Percentiles rank a stretch among this genome's conserved stretches.
Evolutionary conservation across 2,888 invertebrate species (phyloP).

Genomic region (Cephus rjabovi): DNA sequence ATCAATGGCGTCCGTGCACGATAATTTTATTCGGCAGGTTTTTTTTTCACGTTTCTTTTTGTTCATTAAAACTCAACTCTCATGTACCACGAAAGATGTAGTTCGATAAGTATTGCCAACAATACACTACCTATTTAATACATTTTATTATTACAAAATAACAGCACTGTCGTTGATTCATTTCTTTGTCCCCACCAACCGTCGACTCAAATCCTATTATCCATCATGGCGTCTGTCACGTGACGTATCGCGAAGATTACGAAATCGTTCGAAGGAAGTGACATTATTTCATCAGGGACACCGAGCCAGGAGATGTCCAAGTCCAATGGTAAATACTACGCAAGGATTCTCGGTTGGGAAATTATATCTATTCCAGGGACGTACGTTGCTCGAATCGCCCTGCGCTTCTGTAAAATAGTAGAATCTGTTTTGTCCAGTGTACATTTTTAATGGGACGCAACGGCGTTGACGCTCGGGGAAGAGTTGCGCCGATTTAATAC

Average conservation of each 20-base stretch:
- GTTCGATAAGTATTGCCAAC: constrained; percentile 62
- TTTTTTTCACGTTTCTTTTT: constrained; percentile 14
- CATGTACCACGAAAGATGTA: constrained; percentile 58
- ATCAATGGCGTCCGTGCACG: background rate
- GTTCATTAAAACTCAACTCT: constrained; percentile 44
- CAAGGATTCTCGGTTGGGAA: background rate
- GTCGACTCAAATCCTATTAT: background rate
- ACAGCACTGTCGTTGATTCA: constrained; percentile 26
- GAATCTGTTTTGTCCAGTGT: background rate
- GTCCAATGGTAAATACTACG: background rate
- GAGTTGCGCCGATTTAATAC: background rate
- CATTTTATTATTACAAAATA: constrained; percentile 64
- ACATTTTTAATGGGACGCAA: background rate
- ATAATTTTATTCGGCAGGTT: background rate
- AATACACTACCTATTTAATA: constrained; percentile 64
- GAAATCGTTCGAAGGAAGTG: background rate
- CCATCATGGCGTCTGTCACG: background rate
- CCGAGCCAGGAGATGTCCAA: background rate
- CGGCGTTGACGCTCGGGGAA: background rate
- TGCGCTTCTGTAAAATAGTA: background rate
- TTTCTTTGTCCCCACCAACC: background rate
- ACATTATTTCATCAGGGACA: background rate
- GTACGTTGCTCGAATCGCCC: background rate
- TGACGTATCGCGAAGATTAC: background rate
- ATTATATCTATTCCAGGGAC: background rate